A percentile compares a stretch with the other conserved stretches of the same genome.
These are phyloP conservation scores for Yoshiicerus persimilis DNA, from an alignment of 1,140 invertebrate species.

Conservation along the genomic window DNA sequence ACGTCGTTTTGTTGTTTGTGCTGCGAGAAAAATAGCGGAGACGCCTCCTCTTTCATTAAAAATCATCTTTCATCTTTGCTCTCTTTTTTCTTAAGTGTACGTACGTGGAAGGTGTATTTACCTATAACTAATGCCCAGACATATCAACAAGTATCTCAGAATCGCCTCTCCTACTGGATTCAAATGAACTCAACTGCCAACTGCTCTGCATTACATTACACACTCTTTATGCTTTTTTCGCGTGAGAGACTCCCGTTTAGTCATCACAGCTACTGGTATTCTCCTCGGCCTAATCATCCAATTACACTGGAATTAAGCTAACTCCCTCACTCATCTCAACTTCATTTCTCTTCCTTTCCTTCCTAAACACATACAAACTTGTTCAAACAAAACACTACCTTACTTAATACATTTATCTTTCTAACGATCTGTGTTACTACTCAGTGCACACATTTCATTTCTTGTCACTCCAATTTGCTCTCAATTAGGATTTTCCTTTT, in stretches of 20 bases:
- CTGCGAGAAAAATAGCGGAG: not conserved
- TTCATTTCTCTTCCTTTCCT: conserved; percentile 3
- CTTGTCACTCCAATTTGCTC: conserved; percentile 8
- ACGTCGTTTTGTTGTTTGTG: not conserved
- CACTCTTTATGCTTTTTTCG: conserved; percentile 31
- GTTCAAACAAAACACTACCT: not conserved
- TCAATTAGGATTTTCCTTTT: too few species aligned
- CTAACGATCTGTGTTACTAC: not conserved
- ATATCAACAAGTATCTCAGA: not conserved
- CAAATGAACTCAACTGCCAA: not conserved
- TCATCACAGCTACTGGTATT: conserved; percentile 36
- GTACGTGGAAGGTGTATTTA: not conserved
- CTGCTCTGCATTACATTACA: conserved; percentile 12
- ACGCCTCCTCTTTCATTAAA: conserved; percentile 16
- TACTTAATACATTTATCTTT: not conserved
- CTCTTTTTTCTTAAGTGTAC: not conserved
- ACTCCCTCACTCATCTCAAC: conserved; percentile 10
- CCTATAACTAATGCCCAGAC: not conserved
- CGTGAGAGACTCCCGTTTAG: conserved; percentile 36
- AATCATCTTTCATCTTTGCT: conserved; percentile 25
- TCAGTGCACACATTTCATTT: not conserved
- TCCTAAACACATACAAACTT: not conserved
- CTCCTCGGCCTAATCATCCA: conserved; percentile 38
- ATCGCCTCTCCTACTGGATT: not conserved
- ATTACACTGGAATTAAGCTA: conserved; percentile 37